phyloP scores from a whole-genome alignment of 2,113 vertebrate species.

The Periophthalmus modestus region DNA sequence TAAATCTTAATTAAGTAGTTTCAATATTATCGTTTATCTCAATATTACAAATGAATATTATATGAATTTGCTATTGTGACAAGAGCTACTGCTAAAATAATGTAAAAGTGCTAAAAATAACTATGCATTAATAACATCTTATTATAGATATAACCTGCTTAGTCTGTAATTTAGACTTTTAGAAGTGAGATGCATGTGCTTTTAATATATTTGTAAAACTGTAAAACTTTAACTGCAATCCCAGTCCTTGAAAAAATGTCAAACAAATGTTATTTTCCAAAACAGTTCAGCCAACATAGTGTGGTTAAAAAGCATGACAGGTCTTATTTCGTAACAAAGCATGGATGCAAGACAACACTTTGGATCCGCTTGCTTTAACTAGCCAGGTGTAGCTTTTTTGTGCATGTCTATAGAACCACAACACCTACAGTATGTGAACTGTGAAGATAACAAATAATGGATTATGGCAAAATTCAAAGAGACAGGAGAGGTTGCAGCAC shows the following conservation, averaged over 20 bases:
- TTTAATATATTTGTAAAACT: too few species aligned
- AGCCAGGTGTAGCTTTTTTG: not conserved
- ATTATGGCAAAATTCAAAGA: not conserved
- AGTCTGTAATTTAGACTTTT: too few species aligned
- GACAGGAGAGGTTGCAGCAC: not conserved
- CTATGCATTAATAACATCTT: too few species aligned
- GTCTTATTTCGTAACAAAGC: not conserved
- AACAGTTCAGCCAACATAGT: not conserved
- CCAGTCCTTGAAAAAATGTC: not conserved
- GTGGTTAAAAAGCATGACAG: not conserved
- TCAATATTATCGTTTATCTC: too few species aligned
- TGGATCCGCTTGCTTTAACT: not conserved
- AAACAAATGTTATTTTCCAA: too few species aligned
- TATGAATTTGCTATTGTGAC: too few species aligned
- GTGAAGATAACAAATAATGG: not conserved
- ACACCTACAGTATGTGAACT: not conserved
- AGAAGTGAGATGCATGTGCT: too few species aligned
- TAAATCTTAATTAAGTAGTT: too few species aligned
- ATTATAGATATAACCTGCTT: too few species aligned
- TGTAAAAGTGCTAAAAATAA: not conserved
- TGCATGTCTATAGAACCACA: not conserved
- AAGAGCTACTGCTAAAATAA: not conserved
- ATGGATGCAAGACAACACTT: not conserved
- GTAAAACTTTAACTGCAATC: not conserved
- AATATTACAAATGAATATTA: too few species aligned